A percentile compares a stretch with the other conserved stretches of the same genome.
Evolutionary conservation across 2,888 invertebrate genomes (phyloP).

Genomic region (Tipula confusa): DNA sequence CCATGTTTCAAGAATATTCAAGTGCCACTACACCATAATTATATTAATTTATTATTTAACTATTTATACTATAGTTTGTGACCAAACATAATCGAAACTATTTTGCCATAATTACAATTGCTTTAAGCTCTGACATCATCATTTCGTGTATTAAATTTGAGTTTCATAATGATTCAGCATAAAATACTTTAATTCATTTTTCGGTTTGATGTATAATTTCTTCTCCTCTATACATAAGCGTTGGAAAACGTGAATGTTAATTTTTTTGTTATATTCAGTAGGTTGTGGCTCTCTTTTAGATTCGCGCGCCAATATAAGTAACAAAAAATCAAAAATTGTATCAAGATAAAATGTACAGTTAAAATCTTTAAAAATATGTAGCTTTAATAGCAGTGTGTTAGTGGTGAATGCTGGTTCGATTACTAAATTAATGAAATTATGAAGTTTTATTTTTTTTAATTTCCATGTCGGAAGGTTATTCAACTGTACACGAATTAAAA

Average conservation of each 20-base stretch:
- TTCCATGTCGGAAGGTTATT: not conserved
- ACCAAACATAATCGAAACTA: not conserved
- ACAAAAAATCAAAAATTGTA: not conserved
- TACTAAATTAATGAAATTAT: not conserved
- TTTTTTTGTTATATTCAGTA: not conserved
- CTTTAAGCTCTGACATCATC: not conserved
- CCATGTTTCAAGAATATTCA: not conserved
- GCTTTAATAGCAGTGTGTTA: not conserved
- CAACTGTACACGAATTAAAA: not conserved
- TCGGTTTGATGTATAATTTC: not conserved
- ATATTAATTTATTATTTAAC: not conserved
- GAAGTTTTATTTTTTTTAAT: not conserved
- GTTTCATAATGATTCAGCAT: not conserved
- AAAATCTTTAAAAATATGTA: not conserved
- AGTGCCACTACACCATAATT: not conserved
- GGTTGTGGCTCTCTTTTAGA: not conserved
- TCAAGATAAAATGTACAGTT: not conserved
- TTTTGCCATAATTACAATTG: conserved; percentile 20
- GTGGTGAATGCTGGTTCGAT: not conserved
- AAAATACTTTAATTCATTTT: not conserved
- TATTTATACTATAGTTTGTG: not conserved
- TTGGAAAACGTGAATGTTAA: not conserved
- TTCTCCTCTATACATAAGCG: not conserved
- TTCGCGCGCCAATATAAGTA: not conserved
- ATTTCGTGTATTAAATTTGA: not conserved